Conservation (phyloP, 2,888 invertebrate genomes). For the Noctua comes region DNA sequence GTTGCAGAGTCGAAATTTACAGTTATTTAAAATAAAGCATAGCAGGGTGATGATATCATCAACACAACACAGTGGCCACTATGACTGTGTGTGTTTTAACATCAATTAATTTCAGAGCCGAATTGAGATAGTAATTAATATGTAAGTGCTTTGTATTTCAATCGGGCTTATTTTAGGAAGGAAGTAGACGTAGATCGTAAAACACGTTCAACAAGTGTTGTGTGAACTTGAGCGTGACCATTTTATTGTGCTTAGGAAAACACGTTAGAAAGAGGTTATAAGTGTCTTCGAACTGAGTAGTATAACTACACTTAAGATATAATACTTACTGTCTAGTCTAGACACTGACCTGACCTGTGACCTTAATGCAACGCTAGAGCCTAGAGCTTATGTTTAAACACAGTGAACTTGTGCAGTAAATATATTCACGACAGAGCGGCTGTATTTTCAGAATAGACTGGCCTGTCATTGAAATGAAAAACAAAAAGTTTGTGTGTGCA, state of each 20-base stretch:
- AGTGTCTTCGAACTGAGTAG: neutral
- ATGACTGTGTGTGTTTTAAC: neutral
- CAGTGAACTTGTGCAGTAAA: neutral
- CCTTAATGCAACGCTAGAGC: neutral
- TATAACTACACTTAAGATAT: neutral
- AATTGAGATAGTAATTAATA: neutral
- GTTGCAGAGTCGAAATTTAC: neutral
- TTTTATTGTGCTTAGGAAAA: neutral
- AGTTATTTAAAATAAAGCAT: neutral
- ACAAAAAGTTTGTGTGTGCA: neutral
- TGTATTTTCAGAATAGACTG: neutral
- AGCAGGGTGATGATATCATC: slow-evolving; percentile 6
- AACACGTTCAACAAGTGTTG: neutral
- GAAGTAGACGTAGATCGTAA: neutral
- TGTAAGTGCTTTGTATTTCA: neutral
- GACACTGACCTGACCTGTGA: neutral
- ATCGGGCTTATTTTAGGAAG: neutral
- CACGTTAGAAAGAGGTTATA: neutral
- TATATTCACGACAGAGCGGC: no score
- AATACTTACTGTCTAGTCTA: neutral
- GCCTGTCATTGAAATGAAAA: neutral
- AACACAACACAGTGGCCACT: neutral
- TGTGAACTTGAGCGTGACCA: neutral
- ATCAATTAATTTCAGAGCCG: neutral
- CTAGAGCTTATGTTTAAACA: neutral